Evolutionary conservation across 1,140 invertebrate genomes (phyloP), one percentile per base, ranked within the genome.

Genomic region (Stegodyphus dumicola): DNA sequence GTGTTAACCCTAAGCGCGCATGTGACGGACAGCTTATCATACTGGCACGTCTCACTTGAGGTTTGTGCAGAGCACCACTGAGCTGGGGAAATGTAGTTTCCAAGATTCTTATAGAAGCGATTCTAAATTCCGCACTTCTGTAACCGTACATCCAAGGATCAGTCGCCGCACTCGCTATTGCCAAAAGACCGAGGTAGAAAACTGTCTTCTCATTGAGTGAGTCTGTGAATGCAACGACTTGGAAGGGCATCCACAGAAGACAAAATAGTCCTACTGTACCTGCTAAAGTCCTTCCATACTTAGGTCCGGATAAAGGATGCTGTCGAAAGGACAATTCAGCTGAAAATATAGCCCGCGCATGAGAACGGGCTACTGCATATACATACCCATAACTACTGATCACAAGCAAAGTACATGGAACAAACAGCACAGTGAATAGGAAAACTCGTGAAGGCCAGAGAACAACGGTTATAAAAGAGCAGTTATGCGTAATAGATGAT

Each of bases 141-240:
- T 93, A 94, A 0, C 93, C 93, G 88, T 94, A 94, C 10, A 94
- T 91, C 93, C 93, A 94, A 0, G 93, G 93, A 88, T 94, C 94
- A 15, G 92, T 89, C 0, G 93, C 92, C 87, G 92, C 93, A 88
- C 92, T 93, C 0, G 92, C 91, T 48, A 94, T 89, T 6, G 93
- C 92, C 0, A 93, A 92, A 9, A 93, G 89, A 4, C 92, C 91
- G 7, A 91, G 88, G 89, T 92, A 93, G 9, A 93, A 91, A 5
- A 90, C 89, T 6, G 92, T 88, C 91, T 92, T 93, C 18, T 92
- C 90, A 52, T 60, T 48, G 9, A 77, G 15, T 6, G 74, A 67
- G 60, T 77, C 74, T 5, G 75, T 77, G 5, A 93, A 88, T 6
- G 92, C 91, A 48, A 91, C 89, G 77, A 93, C 92, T 90, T 93